Percentiles rank a stretch among this genome's conserved stretches.
Conservation (phyloP, 2,888 invertebrate species). For the Torymus tubicola region DNA sequence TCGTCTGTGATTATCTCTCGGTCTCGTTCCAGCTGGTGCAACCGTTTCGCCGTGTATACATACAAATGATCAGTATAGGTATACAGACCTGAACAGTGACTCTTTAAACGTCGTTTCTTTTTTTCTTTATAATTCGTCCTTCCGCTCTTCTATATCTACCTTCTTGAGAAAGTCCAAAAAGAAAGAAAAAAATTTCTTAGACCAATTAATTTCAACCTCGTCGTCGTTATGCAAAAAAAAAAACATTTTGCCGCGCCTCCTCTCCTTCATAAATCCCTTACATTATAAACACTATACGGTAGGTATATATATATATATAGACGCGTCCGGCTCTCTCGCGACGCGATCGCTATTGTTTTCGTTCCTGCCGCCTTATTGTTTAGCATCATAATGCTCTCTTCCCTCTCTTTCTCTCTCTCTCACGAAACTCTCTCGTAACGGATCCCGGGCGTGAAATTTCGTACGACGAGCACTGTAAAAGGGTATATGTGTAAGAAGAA, state of each 20-base stretch:
- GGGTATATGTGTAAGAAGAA: background rate
- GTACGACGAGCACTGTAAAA: background rate
- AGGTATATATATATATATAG: too few relatives aligned
- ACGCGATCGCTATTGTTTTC: conserved; percentile 20
- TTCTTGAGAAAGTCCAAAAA: background rate
- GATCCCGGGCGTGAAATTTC: conserved; percentile 37
- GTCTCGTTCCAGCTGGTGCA: too few relatives aligned
- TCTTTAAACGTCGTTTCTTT: too few relatives aligned
- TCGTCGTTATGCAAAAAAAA: background rate
- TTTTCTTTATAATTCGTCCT: background rate
- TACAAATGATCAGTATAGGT: too few relatives aligned
- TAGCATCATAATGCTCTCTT: conserved; percentile 44
- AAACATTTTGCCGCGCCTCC: background rate
- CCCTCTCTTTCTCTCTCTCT: conserved; percentile 5
- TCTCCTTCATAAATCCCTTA: background rate
- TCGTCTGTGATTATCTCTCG: too few relatives aligned
- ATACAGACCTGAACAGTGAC: too few relatives aligned
- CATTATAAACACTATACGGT: too few relatives aligned
- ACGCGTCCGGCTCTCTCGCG: background rate
- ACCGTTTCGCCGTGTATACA: too few relatives aligned
- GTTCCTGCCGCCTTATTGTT: conserved; percentile 34
- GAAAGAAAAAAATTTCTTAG: background rate
- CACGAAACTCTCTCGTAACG: background rate
- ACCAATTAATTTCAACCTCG: conserved; percentile 11
- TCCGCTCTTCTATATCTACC: background rate